Base-by-base conservation (phyloP, 2,888 invertebrate genomes). In the Cyclophora punctaria region DNA sequence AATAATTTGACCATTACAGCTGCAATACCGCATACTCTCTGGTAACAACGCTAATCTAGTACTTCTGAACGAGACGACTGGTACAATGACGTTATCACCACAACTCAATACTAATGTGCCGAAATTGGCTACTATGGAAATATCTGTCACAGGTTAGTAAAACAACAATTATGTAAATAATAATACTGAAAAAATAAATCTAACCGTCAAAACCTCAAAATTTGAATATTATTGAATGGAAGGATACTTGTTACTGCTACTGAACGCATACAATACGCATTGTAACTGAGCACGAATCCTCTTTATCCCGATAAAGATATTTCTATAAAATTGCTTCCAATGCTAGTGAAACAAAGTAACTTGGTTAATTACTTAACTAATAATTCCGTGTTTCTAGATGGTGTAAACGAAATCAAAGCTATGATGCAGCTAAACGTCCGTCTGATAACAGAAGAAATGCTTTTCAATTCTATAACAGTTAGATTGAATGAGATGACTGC, bases 81-180 rank as follows among this genome's bases (percentile, higher is more conserved):
- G 98, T 0, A 93, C 95, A 41, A 91, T 98, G 66, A 95, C 93
- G 2, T 84, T 98, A 0, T 97, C 98, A 5, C 96, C 97, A 0
- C 96, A 97, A 67, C 89, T 98, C 33, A 98, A 98, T 75, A 98
- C 98, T 0, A 98, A 98, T 78, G 97, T 98, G 4, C 96, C 98
- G 0, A 95, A 97, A 72, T 90, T 96, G 42, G 98, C 98, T 3
- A 95, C 95, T 0, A 96, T 98, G 95, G 96, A 96, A 79, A 94
- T 98, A 35, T 95, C 96, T 35, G 98, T 98, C 0, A 92, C 95
- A 55, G 94, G 94, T 93, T 65, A 52, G 68, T 56, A 34, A 20
- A 20, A 20, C 20, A 20, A 34, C 35, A 7, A 34, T 7, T 42
- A 41, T 49, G 5, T 40, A 6, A 35, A 4, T 35, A 7, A 5